Evolutionary conservation across 2,113 vertebrate genomes (phyloP).

Genomic region (Mus pahari): DNA sequence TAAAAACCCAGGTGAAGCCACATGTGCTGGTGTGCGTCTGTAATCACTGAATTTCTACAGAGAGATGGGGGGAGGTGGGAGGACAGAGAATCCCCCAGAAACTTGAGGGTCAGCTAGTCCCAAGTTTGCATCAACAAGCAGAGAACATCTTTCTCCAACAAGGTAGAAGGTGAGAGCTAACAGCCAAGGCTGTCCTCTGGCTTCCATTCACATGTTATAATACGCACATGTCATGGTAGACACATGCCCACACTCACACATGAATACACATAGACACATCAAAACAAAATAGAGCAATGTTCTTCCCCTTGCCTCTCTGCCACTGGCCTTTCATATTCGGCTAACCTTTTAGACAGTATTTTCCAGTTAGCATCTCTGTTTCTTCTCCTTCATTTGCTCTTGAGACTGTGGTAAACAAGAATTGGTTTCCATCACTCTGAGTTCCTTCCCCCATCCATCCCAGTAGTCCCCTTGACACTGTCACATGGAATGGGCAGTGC

Average conservation of each 20-base stretch:
- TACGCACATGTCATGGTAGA: too few relatives aligned
- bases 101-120: too few relatives aligned
- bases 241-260: not conserved
- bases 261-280: too few relatives aligned
- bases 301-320: not conserved
- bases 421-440: not conserved
- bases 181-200: not conserved
- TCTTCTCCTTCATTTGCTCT: not conserved
- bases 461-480: too few relatives aligned
- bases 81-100: not conserved
- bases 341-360: not conserved
- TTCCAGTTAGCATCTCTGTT: not conserved
- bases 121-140: not conserved
- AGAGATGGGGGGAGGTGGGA: too few relatives aligned
- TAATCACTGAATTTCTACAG: not conserved
- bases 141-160: not conserved
- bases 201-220: not conserved
- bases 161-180: not conserved
- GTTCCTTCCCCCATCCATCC: too few relatives aligned
- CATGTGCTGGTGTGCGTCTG: not conserved
- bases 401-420: not conserved
- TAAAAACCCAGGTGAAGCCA: not conserved
- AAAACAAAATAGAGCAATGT: not conserved
- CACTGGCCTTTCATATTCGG: not conserved
- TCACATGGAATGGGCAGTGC: fast-evolving